Conservation (phyloP, 2,797 vertebrate species). For the Hypotaenidia okinawae region DNA sequence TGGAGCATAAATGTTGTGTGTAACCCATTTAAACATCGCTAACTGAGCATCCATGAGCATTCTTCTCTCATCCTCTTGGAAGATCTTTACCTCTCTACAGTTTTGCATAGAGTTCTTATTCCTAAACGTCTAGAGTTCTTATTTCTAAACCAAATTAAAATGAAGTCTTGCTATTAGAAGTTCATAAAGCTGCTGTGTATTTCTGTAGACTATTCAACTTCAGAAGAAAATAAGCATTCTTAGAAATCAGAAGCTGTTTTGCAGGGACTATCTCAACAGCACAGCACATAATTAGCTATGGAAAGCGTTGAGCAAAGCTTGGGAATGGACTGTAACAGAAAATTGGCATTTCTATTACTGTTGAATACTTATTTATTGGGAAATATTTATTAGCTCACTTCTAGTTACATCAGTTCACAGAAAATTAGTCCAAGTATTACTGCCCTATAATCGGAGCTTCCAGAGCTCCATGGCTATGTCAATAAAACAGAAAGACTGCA, state of each 20-base stretch:
- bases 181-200: neutral
- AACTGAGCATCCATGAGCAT: neutral
- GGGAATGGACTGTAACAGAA: constrained; percentile 33
- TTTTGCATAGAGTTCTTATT: neutral
- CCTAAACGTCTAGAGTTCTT: neutral
- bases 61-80: neutral
- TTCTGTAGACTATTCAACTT: neutral
- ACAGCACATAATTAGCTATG: neutral
- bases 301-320: neutral
- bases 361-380: constrained; percentile 6
- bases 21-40: neutral
- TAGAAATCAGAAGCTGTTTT: neutral
- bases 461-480: neutral
- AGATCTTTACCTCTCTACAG: neutral
- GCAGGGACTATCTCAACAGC: neutral
- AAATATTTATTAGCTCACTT: constrained; percentile 48
- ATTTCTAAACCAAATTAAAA: neutral
- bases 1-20: neutral
- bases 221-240: neutral
- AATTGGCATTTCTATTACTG: constrained; percentile 6
- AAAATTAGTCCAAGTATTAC: neutral
- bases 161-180: neutral
- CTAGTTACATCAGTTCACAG: neutral
- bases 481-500: neutral
- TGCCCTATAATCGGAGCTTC: neutral